Conservation (phyloP, 2,797 vertebrate genomes). For the Amphiprion clarkii region DNA sequence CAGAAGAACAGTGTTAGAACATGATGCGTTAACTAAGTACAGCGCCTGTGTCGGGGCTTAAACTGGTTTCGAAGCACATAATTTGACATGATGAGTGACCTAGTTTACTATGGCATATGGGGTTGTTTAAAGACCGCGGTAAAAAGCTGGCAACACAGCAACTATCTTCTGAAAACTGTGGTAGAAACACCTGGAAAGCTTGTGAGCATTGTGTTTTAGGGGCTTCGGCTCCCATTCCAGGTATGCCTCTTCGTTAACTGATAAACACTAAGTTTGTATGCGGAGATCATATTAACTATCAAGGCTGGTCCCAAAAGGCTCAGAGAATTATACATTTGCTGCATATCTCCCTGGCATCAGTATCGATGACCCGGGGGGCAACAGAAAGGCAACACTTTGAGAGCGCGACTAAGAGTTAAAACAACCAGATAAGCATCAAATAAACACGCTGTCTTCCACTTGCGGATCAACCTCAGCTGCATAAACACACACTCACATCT, state of each 20-base stretch:
- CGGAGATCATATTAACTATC: constrained; percentile 33
- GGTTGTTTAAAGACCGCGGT: constrained; percentile 15
- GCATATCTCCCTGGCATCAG: constrained; percentile 68
- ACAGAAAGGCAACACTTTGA: constrained; percentile 76
- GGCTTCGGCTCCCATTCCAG: constrained; percentile 24
- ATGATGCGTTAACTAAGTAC: constrained; percentile 26
- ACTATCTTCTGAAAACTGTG: constrained; percentile 26
- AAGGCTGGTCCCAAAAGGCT: constrained; percentile 36
- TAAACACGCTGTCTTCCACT: constrained; percentile 74
- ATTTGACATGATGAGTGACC: constrained; percentile 22
- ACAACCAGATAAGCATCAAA: constrained; percentile 84
- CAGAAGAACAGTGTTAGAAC: constrained; percentile 42
- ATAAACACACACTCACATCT: constrained; percentile 75
- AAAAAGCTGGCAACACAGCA: constrained; percentile 8
- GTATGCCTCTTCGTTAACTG: constrained; percentile 40
- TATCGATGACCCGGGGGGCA: constrained; percentile 72
- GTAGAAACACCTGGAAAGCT: constrained; percentile 25
- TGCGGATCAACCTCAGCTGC: constrained; percentile 78
- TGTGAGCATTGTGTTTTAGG: constrained; percentile 27
- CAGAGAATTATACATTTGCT: constrained; percentile 26
- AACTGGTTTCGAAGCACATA: constrained; percentile 14
- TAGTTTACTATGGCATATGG: constrained; percentile 12
- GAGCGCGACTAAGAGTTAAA: constrained; percentile 77
- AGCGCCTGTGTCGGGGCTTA: constrained; percentile 25
- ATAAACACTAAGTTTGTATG: constrained; percentile 42